phyloP scores from a whole-genome alignment of 2,888 invertebrate species.

The Nycteola revayana region DNA sequence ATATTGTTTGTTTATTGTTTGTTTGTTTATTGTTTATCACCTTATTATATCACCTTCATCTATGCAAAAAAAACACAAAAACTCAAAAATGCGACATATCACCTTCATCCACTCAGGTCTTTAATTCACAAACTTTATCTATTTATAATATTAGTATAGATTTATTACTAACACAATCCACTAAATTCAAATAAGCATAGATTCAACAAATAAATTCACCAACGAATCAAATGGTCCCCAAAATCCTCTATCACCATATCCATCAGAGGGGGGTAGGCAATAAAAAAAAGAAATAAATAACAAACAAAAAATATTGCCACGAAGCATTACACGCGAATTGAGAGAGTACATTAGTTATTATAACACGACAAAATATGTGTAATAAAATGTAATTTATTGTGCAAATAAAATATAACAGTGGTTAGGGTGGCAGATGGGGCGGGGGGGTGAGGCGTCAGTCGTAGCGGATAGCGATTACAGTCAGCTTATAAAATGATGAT shows the following conservation, averaged over 20 bases:
- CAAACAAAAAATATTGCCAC: conserved; percentile 62
- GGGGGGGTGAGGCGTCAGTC: conserved; percentile 37
- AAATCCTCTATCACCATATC: conserved; percentile 34
- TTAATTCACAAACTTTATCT: too few relatives aligned
- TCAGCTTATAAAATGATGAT: too few relatives aligned
- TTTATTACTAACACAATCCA: too few relatives aligned
- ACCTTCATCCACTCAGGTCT: too few relatives aligned
- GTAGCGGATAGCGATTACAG: conserved; percentile 13
- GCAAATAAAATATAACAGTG: conserved; percentile 81
- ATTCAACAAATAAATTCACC: neutral
- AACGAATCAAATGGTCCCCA: conserved; percentile 12
- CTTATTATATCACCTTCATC: too few relatives aligned
- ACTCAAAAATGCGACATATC: too few relatives aligned
- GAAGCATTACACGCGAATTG: conserved; percentile 78
- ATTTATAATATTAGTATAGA: too few relatives aligned
- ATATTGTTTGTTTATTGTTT: too few relatives aligned
- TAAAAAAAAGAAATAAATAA: conserved; percentile 70
- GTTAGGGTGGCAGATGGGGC: conserved; percentile 80
- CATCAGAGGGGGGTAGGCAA: conserved; percentile 51
- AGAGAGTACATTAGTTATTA: conserved; percentile 83
- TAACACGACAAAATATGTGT: conserved; percentile 83
- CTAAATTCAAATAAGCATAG: too few relatives aligned
- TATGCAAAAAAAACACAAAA: too few relatives aligned
- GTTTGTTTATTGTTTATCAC: too few relatives aligned
- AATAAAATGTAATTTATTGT: conserved; percentile 82